Evolutionary conservation across 1,140 invertebrate genomes (phyloP).

Genomic region (Solenopsis invicta): DNA sequence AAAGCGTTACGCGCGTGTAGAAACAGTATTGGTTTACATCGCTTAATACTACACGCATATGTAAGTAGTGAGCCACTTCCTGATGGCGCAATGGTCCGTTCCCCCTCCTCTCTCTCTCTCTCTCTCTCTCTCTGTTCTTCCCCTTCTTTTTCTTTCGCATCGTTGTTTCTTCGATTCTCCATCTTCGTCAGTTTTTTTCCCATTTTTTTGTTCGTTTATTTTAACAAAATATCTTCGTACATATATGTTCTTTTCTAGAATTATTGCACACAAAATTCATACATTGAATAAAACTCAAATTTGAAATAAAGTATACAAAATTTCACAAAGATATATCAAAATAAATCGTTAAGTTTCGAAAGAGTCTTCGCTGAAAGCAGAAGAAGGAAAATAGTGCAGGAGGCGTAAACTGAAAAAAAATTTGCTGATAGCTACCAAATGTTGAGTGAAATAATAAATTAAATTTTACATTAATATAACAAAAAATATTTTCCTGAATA

Average conservation of each 20-base stretch:
- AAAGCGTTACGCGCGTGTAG: slow-evolving; percentile 36
- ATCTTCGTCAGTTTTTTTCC: slow-evolving; percentile 44
- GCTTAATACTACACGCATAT: slow-evolving; percentile 73
- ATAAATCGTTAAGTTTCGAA: neutral
- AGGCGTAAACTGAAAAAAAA: neutral
- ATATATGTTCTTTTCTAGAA: neutral
- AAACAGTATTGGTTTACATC: slow-evolving; percentile 58
- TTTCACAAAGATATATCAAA: neutral
- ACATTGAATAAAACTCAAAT: neutral
- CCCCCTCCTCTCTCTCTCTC: slow-evolving; percentile 60
- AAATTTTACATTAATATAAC: no score
- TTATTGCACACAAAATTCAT: neutral
- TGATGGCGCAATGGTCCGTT: slow-evolving; percentile 81
- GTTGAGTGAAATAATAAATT: no score
- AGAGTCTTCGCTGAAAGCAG: neutral
- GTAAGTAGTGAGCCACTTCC: slow-evolving; percentile 81
- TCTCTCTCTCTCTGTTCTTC: slow-evolving; percentile 33
- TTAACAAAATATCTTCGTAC: neutral
- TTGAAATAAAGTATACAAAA: neutral
- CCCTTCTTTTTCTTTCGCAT: neutral
- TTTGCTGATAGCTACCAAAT: no score
- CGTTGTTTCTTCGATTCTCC: neutral
- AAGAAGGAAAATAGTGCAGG: neutral
- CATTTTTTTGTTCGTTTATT: slow-evolving; percentile 23
- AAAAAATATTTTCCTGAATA: no score